Percentiles rank a stretch among this genome's conserved stretches.
phyloP scores from a whole-genome alignment of 2,113 vertebrate genomes.

The Peromyscus leucopus region DNA sequence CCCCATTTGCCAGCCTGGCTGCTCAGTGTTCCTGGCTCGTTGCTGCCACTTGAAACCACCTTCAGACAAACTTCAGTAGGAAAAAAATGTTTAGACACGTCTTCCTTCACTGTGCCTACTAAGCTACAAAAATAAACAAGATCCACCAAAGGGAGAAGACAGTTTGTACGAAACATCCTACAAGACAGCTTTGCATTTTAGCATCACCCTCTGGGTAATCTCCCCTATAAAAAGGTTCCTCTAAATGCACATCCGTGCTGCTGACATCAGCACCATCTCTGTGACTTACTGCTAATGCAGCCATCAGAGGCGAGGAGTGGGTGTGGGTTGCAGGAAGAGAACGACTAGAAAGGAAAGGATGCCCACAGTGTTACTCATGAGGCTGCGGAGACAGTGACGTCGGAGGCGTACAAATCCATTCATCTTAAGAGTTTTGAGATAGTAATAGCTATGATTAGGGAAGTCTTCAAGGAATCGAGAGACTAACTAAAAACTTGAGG shows the following conservation, averaged over 20 bases:
- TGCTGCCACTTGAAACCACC: neutral
- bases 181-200: constrained; percentile 58
- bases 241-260: constrained; percentile 74
- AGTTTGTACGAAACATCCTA: constrained; percentile 31
- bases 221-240: constrained; percentile 76
- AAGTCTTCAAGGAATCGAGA: constrained; percentile 32
- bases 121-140: constrained; percentile 69
- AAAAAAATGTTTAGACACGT: neutral
- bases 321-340: neutral
- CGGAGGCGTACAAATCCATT: constrained; percentile 1
- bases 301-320: constrained; percentile 43
- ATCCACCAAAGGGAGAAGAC: constrained; percentile 50
- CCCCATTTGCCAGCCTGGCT: neutral
- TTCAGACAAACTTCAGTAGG: neutral
- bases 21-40: neutral
- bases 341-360: constrained; percentile 63
- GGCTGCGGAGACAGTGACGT: neutral
- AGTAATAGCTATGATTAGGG: neutral
- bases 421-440: constrained; percentile 17
- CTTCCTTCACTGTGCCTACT: constrained; percentile 40
- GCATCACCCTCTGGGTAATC: constrained; percentile 62
- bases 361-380: constrained; percentile 9
- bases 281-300: constrained; percentile 77
- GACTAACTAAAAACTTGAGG: neutral
- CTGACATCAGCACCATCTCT: constrained; percentile 85